Evolutionary conservation across 1,140 invertebrate genomes (phyloP), one percentile per base, ranked within the genome.

Genomic region (Brachionus calyciflorus): DNA sequence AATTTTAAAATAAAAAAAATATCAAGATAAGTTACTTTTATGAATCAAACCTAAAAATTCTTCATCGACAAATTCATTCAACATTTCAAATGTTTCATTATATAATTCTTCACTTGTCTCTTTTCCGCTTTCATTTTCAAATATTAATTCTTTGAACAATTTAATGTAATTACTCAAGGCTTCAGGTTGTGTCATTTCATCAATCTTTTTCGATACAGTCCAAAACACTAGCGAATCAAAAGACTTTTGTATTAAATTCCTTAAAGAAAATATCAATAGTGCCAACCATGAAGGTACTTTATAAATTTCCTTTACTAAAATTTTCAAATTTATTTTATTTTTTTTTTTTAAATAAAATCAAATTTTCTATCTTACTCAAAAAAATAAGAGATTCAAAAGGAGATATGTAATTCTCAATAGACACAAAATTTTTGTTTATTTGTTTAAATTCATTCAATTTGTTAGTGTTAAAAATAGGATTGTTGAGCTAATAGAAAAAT

Each of bases 371-470:
- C 9, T 7, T 65, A 65, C 60, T 65, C 44, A 65, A 65, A 24
- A 65, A 65, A 12, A 65, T 65, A 28, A 65, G 44, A 1, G 60
- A 65, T 24, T 65, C 60, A 21, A 65, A 65, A 5, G 60, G 60
- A 26, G 60, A 44, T 7, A 65, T 14, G 7, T 24, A 17, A 65
- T 65, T 21, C 3, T 37, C 33, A 37, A 44, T n/a, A n/a, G n/a
- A n/a, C n/a, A n/a, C n/a, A n/a, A n/a, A n/a, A n/a, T n/a, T n/a
- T n/a, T n/a, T n/a, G n/a, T n/a, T n/a, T n/a, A n/a, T n/a, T n/a
- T n/a, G n/a, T n/a, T n/a, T n/a, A n/a, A n/a, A n/a, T n/a, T n/a
- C n/a, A n/a, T n/a, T n/a, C n/a, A n/a, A n/a, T n/a, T n/a, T n/a
- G n/a, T n/a, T n/a, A n/a, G n/a, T n/a, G n/a, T n/a, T n/a, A n/a